phyloP scores from a whole-genome alignment of 2,113 vertebrate species.

The Chitala chitala region DNA sequence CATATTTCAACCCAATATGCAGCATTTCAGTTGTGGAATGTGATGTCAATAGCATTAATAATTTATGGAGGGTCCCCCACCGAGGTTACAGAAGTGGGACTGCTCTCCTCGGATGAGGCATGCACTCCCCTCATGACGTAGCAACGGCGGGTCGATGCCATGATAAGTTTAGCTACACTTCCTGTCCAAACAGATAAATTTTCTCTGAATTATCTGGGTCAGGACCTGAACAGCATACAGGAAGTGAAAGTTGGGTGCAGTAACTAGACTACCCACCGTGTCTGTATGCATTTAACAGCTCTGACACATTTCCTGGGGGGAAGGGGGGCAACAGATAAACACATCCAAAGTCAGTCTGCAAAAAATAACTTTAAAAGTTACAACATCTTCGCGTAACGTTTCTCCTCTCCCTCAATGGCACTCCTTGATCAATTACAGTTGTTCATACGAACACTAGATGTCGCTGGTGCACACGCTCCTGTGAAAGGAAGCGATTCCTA shows the following conservation, averaged over 20 bases:
- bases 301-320: not conserved
- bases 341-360: not conserved
- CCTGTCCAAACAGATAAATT: conserved; percentile 17
- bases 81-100: not conserved
- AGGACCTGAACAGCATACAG: not conserved
- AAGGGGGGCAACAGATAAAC: not conserved
- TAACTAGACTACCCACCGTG: not conserved
- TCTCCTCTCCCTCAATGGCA: not conserved
- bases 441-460: not conserved
- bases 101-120: not conserved
- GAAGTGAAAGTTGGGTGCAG: not conserved
- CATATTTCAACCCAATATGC: conserved; percentile 10
- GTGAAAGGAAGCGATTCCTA: no score
- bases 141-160: not conserved
- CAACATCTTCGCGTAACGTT: not conserved
- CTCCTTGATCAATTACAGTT: not conserved
- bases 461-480: not conserved
- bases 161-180: not conserved
- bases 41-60: not conserved
- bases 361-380: not conserved
- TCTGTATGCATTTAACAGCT: not conserved
- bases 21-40: conserved; percentile 8
- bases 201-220: not conserved
- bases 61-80: not conserved
- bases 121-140: not conserved